phyloP scores from a whole-genome alignment of 2,113 vertebrate genomes.

The Struthio camelus region DNA sequence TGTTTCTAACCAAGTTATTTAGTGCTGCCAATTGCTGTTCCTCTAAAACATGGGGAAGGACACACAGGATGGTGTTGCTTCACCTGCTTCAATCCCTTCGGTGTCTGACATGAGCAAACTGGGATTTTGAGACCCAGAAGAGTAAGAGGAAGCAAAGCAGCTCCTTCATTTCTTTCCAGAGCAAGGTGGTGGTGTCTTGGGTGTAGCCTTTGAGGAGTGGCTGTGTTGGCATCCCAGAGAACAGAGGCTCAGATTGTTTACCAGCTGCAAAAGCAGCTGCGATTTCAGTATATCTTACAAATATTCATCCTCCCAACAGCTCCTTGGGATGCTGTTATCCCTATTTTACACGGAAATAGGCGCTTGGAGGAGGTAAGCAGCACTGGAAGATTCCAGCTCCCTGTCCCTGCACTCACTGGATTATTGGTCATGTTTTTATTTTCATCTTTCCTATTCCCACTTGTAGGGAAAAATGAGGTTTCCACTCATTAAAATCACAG shows the following conservation, averaged over 20 bases:
- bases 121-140: neutral
- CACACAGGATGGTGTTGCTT: neutral
- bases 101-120: neutral
- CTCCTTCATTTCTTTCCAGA: conserved; percentile 1
- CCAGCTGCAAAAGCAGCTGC: neutral
- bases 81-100: neutral
- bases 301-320: neutral
- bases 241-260: neutral
- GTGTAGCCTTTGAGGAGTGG: neutral
- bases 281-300: neutral
- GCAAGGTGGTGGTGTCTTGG: neutral
- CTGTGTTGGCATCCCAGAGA: neutral
- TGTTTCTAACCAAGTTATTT: neutral
- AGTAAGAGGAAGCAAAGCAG: conserved; percentile 1
- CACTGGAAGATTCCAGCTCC: neutral
- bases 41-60: neutral
- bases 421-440: neutral
- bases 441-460: neutral
- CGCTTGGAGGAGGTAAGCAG: neutral
- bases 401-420: neutral
- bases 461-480: neutral
- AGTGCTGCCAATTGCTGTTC: neutral
- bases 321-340: neutral
- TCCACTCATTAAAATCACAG: neutral
- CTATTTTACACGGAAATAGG: neutral